Percentiles rank a stretch among this genome's conserved stretches.
Evolutionary conservation across 2,888 invertebrate species (phyloP).

Genomic region (Spialia ferax): DNA sequence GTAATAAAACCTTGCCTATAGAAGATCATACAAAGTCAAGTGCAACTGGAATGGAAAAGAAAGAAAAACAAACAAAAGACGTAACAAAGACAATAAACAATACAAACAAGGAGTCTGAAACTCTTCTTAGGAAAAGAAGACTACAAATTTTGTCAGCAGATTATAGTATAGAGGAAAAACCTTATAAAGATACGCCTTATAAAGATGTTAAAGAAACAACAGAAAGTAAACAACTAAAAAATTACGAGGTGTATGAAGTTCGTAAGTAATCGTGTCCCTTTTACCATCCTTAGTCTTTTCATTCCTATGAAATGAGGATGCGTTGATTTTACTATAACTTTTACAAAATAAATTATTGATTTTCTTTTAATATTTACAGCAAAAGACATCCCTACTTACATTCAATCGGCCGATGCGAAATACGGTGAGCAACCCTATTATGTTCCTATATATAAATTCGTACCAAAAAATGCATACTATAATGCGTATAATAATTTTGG

Average conservation of each 20-base stretch:
- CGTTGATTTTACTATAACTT: no score
- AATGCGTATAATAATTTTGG: constrained; percentile 57
- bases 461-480: constrained; percentile 50
- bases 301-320: no score
- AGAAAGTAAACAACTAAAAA: constrained; percentile 41
- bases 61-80: not conserved
- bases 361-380: constrained; percentile 45
- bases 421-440: constrained; percentile 56
- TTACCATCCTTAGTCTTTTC: not conserved
- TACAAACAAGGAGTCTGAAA: not conserved
- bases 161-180: not conserved
- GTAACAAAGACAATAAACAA: not conserved
- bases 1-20: no score
- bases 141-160: constrained; percentile 12
- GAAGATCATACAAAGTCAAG: no score
- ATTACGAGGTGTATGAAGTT: constrained; percentile 63
- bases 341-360: no score
- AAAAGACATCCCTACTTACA: constrained; percentile 45
- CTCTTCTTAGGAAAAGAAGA: constrained; percentile 19
- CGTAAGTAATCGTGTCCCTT: constrained; percentile 56
- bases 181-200: not conserved
- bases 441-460: constrained; percentile 58
- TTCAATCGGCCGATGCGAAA: constrained; percentile 21
- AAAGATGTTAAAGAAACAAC: no score
- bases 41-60: not conserved